Base-by-base conservation (phyloP, 2,113 vertebrate genomes). In the Daubentonia madagascariensis region DNA sequence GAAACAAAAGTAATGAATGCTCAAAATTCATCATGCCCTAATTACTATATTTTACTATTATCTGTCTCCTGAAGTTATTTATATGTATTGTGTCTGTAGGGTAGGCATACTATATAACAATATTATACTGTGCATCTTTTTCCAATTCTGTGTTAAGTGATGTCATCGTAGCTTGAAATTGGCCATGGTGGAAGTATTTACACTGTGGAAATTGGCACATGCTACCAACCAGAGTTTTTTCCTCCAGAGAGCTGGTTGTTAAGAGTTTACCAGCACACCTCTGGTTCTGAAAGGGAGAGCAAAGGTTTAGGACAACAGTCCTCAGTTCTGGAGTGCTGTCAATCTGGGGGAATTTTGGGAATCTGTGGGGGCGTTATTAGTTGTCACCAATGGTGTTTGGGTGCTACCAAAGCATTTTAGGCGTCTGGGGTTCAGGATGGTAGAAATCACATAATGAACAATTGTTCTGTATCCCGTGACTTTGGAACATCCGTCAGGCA, bases 311-410 rank as follows among this genome's bases (percentile, higher is more conserved):
- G 35, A 4, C n/a, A 25, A 3, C 0, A 22, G 40, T 4, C 32
- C 54, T 67, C 43, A 18, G 0, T 6, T 7, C 0, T 1, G 12
- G 40, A 85, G 25, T 17, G 9, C 57, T 50, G 52, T 48, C 28
- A 32, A 35, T 17, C 1, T 20, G 7, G 57, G n/a, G 48, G 37
- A 20, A 8, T 54, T 40, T 8, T 5, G 65, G 73, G 45, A 37
- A 25, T 37, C 45, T 0, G 2, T 3, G 43, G 30, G 23, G n/a
- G 3, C 2, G 0, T 45, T 37, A 35, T 87, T 11, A 13, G 22
- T 63, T 20, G 16, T 65, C 37, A 67, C 65, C 65, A 32, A 0
- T 40, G 37, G 80, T 13, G 8, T 9, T 89, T 52, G 0, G 2
- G 43, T 20, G 40, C 35, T 14, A 50, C 7, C n/a, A 8, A 14